Evolutionary conservation across 2,888 invertebrate genomes (phyloP), one percentile per base, ranked within the genome.

Genomic region (Nipponacmea schrenckii): DNA sequence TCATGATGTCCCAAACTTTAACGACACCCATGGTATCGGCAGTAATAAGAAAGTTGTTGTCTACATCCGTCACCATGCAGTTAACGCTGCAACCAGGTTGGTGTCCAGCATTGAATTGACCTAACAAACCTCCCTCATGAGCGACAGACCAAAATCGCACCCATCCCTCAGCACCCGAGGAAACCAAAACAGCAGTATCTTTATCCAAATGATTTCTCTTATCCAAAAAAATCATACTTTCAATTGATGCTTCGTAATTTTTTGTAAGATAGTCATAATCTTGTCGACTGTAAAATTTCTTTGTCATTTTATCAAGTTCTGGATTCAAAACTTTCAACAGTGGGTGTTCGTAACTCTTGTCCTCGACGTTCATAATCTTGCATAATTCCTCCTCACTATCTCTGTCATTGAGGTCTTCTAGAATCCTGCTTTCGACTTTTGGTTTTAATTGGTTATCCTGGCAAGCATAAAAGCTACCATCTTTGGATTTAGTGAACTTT

Each of bases 131-230:
- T 15, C 94, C 94, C 91, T 69, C 64, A 45, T 44, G 24, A 17
- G 45, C 67, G 87, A 94, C 93, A 24, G 94, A 94, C 94, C 95
- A 96, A 27, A 93, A 91, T 89, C 95, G 94, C 8, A 89, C 90
- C 72, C 91, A 90, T 0, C 95, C 95, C 78, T 93, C 94, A 84
- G 94, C 94, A 75, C 95, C 88, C 0, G 94, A 91, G 0, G 95
- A 91, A 68, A 95, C 87, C 15, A 95, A 89, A 0, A 93, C 93
- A 14, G 94, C 68, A 56, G 91, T 89, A 8, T 90, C 85, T 46
- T 90, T 89, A 46, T 89, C 89, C n/a, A 77, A 65, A 85, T 90
- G 89, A 45, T 91, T 90, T 71, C 95, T 90, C 0, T 91, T 91
- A 71, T 91, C 88, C 31, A 95, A 89, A 87, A 94, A 94, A 68